A percentile compares a stretch with the other conserved stretches of the same genome.
Conservation (phyloP, 2,113 vertebrate genomes). For the Hepsetus odoe region DNA sequence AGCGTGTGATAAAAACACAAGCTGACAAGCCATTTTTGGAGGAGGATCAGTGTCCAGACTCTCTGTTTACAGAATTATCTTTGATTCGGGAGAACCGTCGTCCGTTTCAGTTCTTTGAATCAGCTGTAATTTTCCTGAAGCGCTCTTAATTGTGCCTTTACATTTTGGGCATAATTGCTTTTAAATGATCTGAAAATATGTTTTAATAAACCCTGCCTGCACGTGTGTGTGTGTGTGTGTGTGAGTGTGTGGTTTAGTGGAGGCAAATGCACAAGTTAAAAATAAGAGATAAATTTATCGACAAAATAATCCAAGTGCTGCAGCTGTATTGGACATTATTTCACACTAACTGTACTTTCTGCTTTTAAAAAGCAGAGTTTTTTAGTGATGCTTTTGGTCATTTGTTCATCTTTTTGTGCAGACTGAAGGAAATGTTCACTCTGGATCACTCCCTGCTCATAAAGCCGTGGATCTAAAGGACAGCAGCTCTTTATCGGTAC, state of each 20-base stretch:
- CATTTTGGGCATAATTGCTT: not conserved
- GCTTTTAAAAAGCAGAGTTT: not conserved
- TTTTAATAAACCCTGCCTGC: not conserved
- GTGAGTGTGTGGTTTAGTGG: not conserved
- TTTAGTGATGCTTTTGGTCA: not conserved
- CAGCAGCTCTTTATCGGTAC: too few species aligned
- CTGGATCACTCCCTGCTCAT: too few species aligned
- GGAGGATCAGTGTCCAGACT: conserved; percentile 39
- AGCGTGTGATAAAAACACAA: conserved; percentile 52
- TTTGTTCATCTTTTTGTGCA: too few species aligned
- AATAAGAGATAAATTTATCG: not conserved
- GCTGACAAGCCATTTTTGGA: conserved; percentile 36
- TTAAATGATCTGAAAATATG: not conserved
- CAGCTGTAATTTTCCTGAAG: not conserved
- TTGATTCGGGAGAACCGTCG: conserved; percentile 5
- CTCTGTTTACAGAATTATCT: conserved; percentile 6
- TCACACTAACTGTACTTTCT: not conserved
- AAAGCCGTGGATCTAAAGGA: too few species aligned
- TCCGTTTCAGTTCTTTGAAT: not conserved
- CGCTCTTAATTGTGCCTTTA: not conserved
- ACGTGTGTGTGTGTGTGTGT: not conserved
- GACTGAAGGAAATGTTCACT: too few species aligned
- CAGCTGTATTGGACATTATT: not conserved
- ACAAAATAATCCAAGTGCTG: not conserved
- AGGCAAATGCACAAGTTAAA: not conserved